These are phyloP conservation scores for Argopecten irradians DNA, from an alignment of 1,140 invertebrate genomes.

Conservation along the genomic window DNA sequence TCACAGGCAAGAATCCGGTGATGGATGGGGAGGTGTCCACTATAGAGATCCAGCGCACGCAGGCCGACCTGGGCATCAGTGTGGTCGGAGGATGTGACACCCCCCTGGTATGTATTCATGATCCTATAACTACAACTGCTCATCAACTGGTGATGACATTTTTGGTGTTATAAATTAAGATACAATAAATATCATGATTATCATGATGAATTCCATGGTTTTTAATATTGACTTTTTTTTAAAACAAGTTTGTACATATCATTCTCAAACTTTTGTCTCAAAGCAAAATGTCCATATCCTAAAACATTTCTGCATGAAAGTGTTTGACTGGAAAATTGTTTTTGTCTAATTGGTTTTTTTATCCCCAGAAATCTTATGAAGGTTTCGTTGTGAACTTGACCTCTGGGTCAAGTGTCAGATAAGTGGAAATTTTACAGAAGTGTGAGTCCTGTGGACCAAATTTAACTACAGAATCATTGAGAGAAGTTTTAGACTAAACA, in stretches of 20 bases:
- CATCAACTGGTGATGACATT: too few species aligned
- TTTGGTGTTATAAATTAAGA: neutral
- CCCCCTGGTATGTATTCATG: conserved; percentile 76
- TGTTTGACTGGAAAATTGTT: too few species aligned
- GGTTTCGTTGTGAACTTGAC: neutral
- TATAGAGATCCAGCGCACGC: conserved; percentile 78
- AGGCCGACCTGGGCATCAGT: conserved; percentile 77
- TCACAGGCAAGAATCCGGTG: conserved; percentile 76
- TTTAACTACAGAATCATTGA: too few species aligned
- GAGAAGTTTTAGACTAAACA: too few species aligned
- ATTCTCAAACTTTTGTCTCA: too few species aligned
- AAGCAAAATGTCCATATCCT: too few species aligned
- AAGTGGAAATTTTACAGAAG: too few species aligned
- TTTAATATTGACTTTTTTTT: too few species aligned
- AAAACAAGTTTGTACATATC: too few species aligned
- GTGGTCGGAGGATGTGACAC: conserved; percentile 80
- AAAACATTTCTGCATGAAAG: too few species aligned
- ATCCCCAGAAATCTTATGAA: neutral
- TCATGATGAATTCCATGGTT: neutral
- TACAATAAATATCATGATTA: neutral
- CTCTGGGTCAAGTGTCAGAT: too few species aligned
- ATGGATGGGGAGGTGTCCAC: conserved; percentile 79
- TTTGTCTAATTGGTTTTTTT: neutral
- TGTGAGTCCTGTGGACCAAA: too few species aligned
- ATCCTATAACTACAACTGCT: neutral